Conservation (phyloP, 2,113 vertebrate species). For the Kryptolebias marmoratus region DNA sequence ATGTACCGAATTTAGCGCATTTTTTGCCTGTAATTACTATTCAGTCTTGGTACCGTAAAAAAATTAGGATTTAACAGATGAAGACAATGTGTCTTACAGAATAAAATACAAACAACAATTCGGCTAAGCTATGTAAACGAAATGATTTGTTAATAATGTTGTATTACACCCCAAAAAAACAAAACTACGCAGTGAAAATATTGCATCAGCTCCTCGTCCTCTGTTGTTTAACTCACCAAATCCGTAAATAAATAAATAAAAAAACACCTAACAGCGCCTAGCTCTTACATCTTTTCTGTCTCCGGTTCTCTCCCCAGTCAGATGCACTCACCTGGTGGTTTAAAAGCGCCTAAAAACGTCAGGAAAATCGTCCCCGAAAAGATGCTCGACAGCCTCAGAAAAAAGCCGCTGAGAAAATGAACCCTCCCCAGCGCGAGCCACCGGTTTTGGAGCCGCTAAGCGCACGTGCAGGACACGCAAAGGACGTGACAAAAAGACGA, state of each 20-base stretch:
- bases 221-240: background rate
- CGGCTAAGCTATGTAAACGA: background rate
- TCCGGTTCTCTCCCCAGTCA: accelerated
- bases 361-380: accelerated
- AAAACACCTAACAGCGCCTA: too few relatives aligned
- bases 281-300: background rate
- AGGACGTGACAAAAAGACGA: background rate
- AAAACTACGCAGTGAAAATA: background rate
- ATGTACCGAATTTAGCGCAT: too few relatives aligned
- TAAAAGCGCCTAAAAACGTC: background rate
- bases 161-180: background rate
- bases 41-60: background rate
- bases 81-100: background rate
- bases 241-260: too few relatives aligned
- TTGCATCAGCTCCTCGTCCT: slow-evolving; percentile 60
- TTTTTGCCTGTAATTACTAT: background rate
- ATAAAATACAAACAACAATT: background rate
- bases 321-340: slow-evolving; percentile 57
- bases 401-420: background rate
- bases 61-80: background rate
- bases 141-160: background rate
- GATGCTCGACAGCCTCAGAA: too few relatives aligned
- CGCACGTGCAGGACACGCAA: slow-evolving; percentile 22
- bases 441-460: background rate
- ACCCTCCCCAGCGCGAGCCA: background rate